Evolutionary conservation across 2,888 invertebrate genomes (phyloP).

Genomic region (Clusia tigrina): DNA sequence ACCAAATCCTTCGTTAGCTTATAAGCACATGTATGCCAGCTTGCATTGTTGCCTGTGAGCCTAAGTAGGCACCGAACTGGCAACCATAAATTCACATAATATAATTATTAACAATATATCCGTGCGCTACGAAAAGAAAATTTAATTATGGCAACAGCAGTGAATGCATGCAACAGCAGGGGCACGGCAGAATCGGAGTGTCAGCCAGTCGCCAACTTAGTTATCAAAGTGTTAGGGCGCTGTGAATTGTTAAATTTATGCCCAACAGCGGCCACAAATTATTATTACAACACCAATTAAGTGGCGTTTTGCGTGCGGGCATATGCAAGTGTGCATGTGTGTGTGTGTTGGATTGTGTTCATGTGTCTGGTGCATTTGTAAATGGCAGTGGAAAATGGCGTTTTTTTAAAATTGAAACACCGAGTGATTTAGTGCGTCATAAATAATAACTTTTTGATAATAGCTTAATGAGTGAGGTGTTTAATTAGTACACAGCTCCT

Average conservation of each 20-base stretch:
- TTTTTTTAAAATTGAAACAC: not conserved
- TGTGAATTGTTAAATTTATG: not conserved
- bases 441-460: slow-evolving; percentile 1
- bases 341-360: not conserved
- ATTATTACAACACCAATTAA: not conserved
- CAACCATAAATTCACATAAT: not conserved
- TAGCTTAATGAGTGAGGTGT: not conserved
- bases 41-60: not conserved
- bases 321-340: not conserved
- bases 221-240: not conserved
- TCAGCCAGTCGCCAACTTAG: not conserved
- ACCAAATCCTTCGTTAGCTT: no score
- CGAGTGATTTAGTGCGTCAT: not conserved
- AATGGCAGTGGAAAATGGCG: not conserved
- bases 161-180: not conserved
- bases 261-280: slow-evolving; percentile 2
- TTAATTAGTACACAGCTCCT: not conserved
- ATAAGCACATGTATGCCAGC: not conserved
- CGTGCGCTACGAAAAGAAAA: not conserved
- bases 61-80: no score
- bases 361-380: not conserved
- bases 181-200: not conserved
- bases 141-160: slow-evolving; percentile 2
- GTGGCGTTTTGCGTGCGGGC: not conserved
- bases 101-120: slow-evolving; percentile 3